Conservation (phyloP, 2,113 vertebrate genomes). For the Elachura formosa region DNA sequence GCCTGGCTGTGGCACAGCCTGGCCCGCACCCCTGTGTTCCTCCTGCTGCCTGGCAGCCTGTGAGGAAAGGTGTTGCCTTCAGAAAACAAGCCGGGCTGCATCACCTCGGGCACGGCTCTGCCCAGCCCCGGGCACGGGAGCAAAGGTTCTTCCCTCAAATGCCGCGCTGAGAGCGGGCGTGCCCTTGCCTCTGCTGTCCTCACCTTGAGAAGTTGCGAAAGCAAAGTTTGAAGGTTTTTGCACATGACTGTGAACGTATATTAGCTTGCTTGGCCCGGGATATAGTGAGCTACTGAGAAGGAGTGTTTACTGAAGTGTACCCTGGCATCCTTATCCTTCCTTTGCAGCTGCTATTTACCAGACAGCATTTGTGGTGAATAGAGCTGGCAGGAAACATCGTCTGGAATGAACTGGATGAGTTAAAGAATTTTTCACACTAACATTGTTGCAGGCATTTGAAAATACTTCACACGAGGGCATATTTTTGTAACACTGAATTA, state of each 20-base stretch:
- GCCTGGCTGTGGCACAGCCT: neutral
- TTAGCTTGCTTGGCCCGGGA: conserved; percentile 1
- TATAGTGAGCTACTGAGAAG: conserved; percentile 8
- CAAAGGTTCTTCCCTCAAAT: neutral
- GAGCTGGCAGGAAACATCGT: conserved; percentile 54
- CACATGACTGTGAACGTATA: neutral
- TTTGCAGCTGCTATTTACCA: conserved; percentile 81
- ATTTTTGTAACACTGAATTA: conserved; percentile 15
- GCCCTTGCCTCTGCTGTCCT: neutral
- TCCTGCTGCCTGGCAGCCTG: neutral
- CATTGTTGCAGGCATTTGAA: conserved; percentile 21
- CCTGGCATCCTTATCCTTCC: conserved; percentile 76
- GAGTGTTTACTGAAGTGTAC: conserved; percentile 49
- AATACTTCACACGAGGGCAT: conserved; percentile 13
- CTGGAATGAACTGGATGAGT: conserved; percentile 52
- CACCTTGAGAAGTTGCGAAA: neutral
- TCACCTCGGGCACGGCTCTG: too few species aligned
- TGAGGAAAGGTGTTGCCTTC: neutral
- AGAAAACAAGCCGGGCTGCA: neutral
- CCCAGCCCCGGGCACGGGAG: too few species aligned
- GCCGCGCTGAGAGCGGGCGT: neutral
- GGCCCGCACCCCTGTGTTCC: neutral
- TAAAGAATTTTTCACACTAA: conserved; percentile 55
- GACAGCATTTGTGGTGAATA: conserved; percentile 68
- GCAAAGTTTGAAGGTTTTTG: neutral